These are phyloP conservation scores for Mobula hypostoma DNA, from an alignment of 2,113 vertebrate species.

Conservation along the genomic window DNA sequence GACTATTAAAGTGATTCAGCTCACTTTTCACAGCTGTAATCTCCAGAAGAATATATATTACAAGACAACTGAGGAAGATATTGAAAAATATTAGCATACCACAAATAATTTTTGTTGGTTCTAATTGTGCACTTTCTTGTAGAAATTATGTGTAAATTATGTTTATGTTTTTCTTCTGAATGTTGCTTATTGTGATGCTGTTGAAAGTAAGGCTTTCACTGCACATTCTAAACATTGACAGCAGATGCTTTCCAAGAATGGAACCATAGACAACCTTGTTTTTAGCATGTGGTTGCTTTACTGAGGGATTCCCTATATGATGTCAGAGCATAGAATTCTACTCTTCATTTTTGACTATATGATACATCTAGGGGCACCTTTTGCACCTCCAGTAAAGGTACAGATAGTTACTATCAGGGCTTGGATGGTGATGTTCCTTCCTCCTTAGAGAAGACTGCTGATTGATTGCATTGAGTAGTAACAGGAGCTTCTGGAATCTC, in stretches of 20 bases:
- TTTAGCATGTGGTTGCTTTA: not conserved
- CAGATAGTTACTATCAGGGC: not conserved
- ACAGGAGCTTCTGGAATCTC: not conserved
- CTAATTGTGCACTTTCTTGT: no score
- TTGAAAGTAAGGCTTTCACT: no score
- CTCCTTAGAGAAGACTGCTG: not conserved
- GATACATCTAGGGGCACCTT: not conserved
- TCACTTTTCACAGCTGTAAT: not conserved
- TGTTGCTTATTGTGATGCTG: no score
- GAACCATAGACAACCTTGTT: not conserved
- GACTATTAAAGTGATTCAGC: not conserved
- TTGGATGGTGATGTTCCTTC: not conserved
- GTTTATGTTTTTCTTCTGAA: no score
- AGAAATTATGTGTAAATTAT: no score
- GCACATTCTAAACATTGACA: not conserved
- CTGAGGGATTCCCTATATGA: not conserved
- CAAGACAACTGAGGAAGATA: not conserved
- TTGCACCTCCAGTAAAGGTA: not conserved
- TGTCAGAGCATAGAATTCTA: not conserved
- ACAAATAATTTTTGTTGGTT: not conserved
- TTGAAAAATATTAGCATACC: not conserved
- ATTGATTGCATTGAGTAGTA: not conserved
- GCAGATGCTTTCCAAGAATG: not conserved
- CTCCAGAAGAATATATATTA: not conserved
- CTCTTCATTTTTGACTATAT: not conserved